A percentile compares a stretch with the other conserved stretches of the same genome.
These are phyloP conservation scores for Gonioctena quinquepunctata DNA, from an alignment of 1,140 invertebrate genomes.

Conservation along the genomic window DNA sequence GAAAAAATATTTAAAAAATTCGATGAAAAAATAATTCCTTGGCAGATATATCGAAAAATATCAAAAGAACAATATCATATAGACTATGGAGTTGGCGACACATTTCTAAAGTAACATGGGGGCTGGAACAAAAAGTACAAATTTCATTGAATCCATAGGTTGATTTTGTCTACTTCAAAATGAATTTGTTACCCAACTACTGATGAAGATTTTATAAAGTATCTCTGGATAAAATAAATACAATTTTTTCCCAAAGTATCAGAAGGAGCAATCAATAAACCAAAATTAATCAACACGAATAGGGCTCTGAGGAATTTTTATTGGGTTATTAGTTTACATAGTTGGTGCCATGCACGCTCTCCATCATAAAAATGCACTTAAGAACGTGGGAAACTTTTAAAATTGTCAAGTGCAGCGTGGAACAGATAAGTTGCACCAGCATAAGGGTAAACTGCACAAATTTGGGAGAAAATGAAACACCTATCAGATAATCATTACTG, in stretches of 20 bases:
- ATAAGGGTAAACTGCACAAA: neutral
- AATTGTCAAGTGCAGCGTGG: neutral
- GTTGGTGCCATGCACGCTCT: neutral
- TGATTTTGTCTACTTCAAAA: too few species aligned
- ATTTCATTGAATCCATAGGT: too few species aligned
- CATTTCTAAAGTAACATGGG: too few species aligned
- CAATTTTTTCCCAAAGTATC: neutral
- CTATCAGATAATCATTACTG: neutral
- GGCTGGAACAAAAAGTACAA: too few species aligned
- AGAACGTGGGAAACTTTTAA: neutral
- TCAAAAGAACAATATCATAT: too few species aligned
- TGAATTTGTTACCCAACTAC: too few species aligned
- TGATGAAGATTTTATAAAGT: too few species aligned
- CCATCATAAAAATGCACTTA: constrained; percentile 9
- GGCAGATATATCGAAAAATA: too few species aligned
- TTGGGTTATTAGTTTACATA: constrained; percentile 2
- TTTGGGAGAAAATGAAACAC: neutral
- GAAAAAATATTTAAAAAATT: too few species aligned
- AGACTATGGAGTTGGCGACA: too few species aligned
- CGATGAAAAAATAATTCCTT: too few species aligned
- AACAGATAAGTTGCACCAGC: neutral
- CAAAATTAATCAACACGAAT: neutral
- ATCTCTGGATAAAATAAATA: too few species aligned
- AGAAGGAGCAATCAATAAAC: neutral
- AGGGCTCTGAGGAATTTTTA: neutral